These are phyloP conservation scores for Hypocryptadius cinnamomeus DNA, from an alignment of 2,113 vertebrate genomes.

Conservation along the genomic window DNA sequence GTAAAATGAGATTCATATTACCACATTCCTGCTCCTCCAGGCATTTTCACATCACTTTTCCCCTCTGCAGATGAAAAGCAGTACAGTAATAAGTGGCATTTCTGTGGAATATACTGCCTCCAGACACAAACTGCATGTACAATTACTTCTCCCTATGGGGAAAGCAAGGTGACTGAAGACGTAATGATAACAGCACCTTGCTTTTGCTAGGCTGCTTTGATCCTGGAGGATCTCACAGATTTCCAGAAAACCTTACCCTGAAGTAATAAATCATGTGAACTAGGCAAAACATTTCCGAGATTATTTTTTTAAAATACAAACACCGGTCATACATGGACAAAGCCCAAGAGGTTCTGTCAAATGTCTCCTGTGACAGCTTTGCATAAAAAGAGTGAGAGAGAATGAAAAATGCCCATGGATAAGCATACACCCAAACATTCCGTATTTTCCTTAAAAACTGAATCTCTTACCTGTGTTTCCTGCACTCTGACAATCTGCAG, in stretches of 20 bases:
- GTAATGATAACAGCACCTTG: neutral
- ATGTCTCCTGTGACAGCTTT: neutral
- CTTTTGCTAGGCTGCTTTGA: conserved; percentile 8
- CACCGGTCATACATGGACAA: neutral
- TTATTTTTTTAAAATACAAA: neutral
- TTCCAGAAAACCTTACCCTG: neutral
- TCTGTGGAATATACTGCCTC: neutral
- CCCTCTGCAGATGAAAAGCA: conserved; percentile 31
- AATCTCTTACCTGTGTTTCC: neutral
- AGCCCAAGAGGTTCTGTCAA: neutral
- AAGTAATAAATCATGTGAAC: neutral
- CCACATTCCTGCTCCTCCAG: conserved; percentile 13
- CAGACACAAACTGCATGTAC: conserved; percentile 11
- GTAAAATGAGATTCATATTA: neutral
- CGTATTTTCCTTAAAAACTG: neutral
- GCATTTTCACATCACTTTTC: neutral
- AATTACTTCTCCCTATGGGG: neutral
- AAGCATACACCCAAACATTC: neutral
- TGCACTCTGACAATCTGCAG: neutral
- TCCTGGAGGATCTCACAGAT: neutral
- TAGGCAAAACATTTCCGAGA: neutral
- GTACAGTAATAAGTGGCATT: neutral
- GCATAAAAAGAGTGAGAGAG: neutral
- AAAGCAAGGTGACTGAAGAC: neutral
- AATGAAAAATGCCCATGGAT: neutral